Evolutionary conservation across 2,113 vertebrate species (phyloP).

Genomic region (Loxodonta africana): DNA sequence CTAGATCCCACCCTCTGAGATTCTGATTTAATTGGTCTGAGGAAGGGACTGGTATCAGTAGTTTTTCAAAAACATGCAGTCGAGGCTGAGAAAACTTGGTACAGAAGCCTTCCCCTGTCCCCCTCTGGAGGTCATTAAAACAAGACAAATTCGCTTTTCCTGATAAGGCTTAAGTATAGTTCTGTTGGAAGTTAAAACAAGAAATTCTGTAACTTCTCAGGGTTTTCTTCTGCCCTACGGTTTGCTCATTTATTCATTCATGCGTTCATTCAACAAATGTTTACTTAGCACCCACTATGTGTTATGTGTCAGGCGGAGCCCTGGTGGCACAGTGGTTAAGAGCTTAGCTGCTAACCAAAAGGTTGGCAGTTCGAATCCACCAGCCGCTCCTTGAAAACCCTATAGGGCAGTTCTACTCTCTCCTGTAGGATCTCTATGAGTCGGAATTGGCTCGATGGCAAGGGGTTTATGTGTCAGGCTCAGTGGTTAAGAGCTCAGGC

Average conservation of each 20-base stretch:
- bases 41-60: neutral
- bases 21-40: conserved; percentile 1
- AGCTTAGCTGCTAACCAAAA: too few species aligned
- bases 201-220: neutral
- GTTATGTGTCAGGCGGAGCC: neutral
- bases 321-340: too few species aligned
- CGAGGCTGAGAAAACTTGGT: neutral
- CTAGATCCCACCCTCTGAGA: neutral
- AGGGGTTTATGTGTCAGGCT: too few species aligned
- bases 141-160: conserved; percentile 23
- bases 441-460: too few species aligned
- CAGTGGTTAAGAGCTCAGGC: too few species aligned
- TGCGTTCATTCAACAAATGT: neutral
- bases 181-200: conserved; percentile 4
- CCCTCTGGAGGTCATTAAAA: conserved; percentile 41
- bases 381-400: too few species aligned
- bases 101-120: neutral
- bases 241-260: conserved; percentile 22
- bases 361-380: too few species aligned
- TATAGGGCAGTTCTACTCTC: too few species aligned
- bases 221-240: neutral
- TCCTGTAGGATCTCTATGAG: too few species aligned
- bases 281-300: neutral
- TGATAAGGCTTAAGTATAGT: neutral
- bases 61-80: conserved; percentile 32